Evolutionary conservation across 2,113 vertebrate species (phyloP).

Genomic region (Peromyscus maniculatus): DNA sequence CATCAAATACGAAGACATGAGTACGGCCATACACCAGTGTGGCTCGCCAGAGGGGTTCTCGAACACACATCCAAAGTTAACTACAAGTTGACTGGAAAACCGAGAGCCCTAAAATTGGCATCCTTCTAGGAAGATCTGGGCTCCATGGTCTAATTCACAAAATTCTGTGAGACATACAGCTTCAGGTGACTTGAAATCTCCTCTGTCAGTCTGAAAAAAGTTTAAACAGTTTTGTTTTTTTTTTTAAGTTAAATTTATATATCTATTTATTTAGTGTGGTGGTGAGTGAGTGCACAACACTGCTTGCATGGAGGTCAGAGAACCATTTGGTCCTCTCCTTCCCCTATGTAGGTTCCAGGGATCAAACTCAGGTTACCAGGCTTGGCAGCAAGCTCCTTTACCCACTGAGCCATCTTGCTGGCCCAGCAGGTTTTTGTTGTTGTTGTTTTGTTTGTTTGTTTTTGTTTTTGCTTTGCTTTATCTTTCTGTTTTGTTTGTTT

Average conservation of each 20-base stretch:
- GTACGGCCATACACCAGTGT: background rate
- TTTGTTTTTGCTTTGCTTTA: background rate
- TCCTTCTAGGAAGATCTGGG: background rate
- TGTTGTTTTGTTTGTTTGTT: background rate
- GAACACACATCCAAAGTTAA: background rate
- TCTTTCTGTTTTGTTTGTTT: background rate
- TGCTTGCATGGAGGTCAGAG: background rate
- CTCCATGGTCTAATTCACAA: constrained; percentile 20
- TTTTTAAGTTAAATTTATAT: background rate
- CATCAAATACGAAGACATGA: background rate
- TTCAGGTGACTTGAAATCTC: background rate
- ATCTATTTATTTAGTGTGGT: background rate
- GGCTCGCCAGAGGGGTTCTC: background rate
- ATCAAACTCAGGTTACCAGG: background rate
- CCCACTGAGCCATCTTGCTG: background rate
- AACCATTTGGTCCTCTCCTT: no score
- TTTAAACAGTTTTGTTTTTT: background rate
- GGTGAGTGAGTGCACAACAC: background rate
- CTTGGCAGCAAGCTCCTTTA: background rate
- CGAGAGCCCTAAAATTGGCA: constrained; percentile 34
- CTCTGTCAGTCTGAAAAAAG: constrained; percentile 21
- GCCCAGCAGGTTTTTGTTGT: background rate
- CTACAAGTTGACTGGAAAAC: constrained; percentile 47
- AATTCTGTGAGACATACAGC: background rate
- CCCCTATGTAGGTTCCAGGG: background rate